These are phyloP conservation scores for Tineola bisselliella DNA, from an alignment of 2,888 invertebrate genomes.

Conservation along the genomic window DNA sequence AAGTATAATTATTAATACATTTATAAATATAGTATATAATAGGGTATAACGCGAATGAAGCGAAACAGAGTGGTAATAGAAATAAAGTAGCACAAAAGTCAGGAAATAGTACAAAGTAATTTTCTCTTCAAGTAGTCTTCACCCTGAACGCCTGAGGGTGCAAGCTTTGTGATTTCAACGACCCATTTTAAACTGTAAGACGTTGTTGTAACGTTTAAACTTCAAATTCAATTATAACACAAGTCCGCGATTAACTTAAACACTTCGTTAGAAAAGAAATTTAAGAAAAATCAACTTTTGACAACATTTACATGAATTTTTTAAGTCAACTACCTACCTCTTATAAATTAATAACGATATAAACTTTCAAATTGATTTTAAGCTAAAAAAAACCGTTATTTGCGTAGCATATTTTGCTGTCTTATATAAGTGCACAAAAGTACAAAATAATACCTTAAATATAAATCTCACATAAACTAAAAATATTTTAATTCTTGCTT, in stretches of 20 bases:
- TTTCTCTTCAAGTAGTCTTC: conserved; percentile 5
- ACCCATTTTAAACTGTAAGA: not conserved
- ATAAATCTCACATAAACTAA: not conserved
- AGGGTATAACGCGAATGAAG: not conserved
- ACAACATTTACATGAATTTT: no score
- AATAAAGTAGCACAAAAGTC: conserved; percentile 6
- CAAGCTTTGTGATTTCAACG: not conserved
- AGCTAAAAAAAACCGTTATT: no score
- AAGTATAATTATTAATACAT: not conserved
- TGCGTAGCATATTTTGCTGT: no score
- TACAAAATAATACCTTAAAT: no score
- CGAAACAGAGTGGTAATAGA: conserved; percentile 2
- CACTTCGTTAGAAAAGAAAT: not conserved
- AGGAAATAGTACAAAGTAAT: conserved; percentile 9
- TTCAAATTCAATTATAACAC: not conserved
- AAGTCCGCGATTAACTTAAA: not conserved
- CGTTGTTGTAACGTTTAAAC: not conserved
- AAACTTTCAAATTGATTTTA: no score
- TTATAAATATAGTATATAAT: not conserved
- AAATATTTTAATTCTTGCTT: not conserved
- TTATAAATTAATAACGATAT: no score
- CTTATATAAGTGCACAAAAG: no score
- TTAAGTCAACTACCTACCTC: no score
- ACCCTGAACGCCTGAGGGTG: not conserved
- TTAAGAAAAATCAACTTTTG: not conserved